These are phyloP conservation scores for Sternarchorhynchus goeldii DNA, from an alignment of 2,797 vertebrate genomes.

Conservation along the genomic window DNA sequence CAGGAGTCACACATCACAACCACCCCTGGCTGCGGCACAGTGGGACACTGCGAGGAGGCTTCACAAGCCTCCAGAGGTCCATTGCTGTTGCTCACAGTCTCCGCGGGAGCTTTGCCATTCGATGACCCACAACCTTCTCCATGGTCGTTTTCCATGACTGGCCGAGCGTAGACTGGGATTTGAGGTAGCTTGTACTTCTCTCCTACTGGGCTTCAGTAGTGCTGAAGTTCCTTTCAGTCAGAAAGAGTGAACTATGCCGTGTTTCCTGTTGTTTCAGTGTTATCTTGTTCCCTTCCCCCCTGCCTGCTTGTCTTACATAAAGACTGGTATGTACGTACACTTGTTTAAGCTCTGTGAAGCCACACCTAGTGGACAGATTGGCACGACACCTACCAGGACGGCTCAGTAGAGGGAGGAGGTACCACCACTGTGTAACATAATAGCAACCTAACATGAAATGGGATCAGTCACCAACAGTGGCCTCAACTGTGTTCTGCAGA, in stretches of 20 bases:
- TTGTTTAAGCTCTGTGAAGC: slow-evolving; percentile 15
- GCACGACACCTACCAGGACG: slow-evolving; percentile 2
- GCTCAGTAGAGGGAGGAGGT: slow-evolving; percentile 5
- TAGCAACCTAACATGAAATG: background rate
- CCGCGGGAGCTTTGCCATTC: background rate
- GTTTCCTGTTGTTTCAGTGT: background rate
- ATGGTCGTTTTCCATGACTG: background rate
- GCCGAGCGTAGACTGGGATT: background rate
- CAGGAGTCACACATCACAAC: slow-evolving; percentile 78
- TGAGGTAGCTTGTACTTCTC: background rate
- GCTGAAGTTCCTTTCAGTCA: background rate
- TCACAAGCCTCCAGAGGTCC: background rate
- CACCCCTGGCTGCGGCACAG: slow-evolving; percentile 40
- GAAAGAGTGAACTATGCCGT: background rate
- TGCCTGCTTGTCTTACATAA: background rate
- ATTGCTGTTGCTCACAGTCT: background rate
- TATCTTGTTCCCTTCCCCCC: background rate
- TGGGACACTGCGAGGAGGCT: background rate
- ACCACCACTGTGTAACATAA: background rate
- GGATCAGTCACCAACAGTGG: background rate
- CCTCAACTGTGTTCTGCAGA: background rate
- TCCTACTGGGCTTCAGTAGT: background rate
- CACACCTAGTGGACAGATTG: slow-evolving; percentile 40
- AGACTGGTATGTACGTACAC: slow-evolving; percentile 32
- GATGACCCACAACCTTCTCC: background rate